These are phyloP conservation scores for Isoperla grammatica DNA, from an alignment of 2,888 invertebrate genomes.

Conservation along the genomic window DNA sequence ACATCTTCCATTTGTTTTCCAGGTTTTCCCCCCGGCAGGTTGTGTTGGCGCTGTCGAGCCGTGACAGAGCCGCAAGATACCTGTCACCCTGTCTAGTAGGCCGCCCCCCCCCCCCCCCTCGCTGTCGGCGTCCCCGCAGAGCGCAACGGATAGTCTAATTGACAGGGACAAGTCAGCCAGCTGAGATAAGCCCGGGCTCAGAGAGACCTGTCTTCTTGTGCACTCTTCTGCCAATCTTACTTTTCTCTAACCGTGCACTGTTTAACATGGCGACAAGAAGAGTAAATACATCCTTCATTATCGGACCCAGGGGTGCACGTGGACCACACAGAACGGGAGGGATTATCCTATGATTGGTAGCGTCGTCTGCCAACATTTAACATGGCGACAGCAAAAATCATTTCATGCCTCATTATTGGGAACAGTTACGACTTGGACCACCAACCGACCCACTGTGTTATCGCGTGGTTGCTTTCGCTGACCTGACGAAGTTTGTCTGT, in stretches of 20 bases:
- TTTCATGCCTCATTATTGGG: too few relatives aligned
- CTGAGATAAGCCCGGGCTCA: constrained; percentile 42
- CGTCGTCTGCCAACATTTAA: too few relatives aligned
- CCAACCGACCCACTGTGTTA: too few relatives aligned
- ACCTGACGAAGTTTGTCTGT: too few relatives aligned
- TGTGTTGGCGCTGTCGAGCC: too few relatives aligned
- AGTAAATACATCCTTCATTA: constrained; percentile 11
- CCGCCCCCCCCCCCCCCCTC: constrained; percentile 17
- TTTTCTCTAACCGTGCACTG: not conserved
- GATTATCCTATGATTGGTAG: too few relatives aligned
- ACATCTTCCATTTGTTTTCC: too few relatives aligned
- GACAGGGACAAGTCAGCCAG: constrained; percentile 46
- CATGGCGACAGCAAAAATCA: too few relatives aligned
- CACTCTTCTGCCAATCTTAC: constrained; percentile 30
- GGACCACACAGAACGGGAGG: too few relatives aligned
- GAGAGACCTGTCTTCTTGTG: constrained; percentile 34
- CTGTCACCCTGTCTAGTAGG: constrained; percentile 14
- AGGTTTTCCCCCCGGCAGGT: too few relatives aligned
- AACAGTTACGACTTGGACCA: too few relatives aligned
- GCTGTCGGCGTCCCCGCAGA: constrained; percentile 30
- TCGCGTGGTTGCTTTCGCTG: too few relatives aligned
- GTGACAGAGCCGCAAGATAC: constrained; percentile 21
- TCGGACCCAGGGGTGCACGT: not conserved
- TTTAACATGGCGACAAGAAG: constrained; percentile 12
- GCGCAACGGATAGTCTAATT: constrained; percentile 38